Conservation (phyloP, 2,113 vertebrate genomes). For the Prochilodus magdalenae region DNA sequence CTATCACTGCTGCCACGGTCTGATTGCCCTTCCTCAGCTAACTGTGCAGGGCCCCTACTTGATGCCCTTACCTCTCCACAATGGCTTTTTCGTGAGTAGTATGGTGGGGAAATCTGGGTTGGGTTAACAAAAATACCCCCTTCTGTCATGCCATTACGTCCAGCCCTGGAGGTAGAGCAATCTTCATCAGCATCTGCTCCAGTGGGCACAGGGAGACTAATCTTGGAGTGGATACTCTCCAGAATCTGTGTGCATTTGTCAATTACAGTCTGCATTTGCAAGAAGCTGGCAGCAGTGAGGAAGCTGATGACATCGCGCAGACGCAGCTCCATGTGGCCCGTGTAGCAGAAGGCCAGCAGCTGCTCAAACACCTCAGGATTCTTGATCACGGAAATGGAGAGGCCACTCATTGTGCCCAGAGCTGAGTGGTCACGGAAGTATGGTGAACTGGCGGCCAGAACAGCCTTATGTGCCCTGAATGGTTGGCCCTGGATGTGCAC, state of each 20-base stretch:
- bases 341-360: slow-evolving; percentile 98
- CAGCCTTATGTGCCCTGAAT: slow-evolving; percentile 96
- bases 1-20: slow-evolving; percentile 94
- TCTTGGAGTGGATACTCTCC: slow-evolving; percentile 97
- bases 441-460: slow-evolving; percentile 94
- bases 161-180: slow-evolving; percentile 67
- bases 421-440: slow-evolving; percentile 99
- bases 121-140: slow-evolving; percentile 91
- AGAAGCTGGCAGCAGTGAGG: slow-evolving; percentile 96
- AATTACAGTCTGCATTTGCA: slow-evolving; percentile 98
- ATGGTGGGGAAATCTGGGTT: slow-evolving; percentile 94
- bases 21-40: slow-evolving; percentile 93
- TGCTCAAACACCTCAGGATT: slow-evolving; percentile 97
- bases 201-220: slow-evolving; percentile 81
- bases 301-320: slow-evolving; percentile 98
- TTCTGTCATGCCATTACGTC: slow-evolving; percentile 90
- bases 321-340: slow-evolving; percentile 95
- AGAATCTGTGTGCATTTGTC: slow-evolving; percentile 98
- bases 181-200: slow-evolving; percentile 37
- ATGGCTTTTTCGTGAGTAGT: slow-evolving; percentile 86
- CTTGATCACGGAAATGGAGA: slow-evolving; percentile 98
- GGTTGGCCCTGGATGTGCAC: slow-evolving; percentile 98
- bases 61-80: slow-evolving; percentile 80
- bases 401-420: slow-evolving; percentile 96
- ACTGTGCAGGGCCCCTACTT: slow-evolving; percentile 74